A percentile compares a stretch with the other conserved stretches of the same genome.
Conservation (phyloP, 2,113 vertebrate species). For the Rana temporaria region DNA sequence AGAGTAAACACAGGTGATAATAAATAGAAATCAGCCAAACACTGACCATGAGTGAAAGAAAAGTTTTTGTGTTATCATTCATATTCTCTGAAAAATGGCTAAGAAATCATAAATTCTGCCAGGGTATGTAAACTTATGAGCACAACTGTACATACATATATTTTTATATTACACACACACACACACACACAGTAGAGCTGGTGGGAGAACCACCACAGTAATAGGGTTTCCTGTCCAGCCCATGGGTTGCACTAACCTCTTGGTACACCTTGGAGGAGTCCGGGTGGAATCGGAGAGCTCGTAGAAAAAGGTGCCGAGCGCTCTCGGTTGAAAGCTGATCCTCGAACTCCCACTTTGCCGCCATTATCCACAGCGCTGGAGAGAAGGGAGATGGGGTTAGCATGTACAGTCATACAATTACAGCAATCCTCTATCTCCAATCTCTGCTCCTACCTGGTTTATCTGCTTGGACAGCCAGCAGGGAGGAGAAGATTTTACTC, state of each 20-base stretch:
- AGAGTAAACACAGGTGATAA: no score
- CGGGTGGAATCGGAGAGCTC: slow-evolving; percentile 95
- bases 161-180: no score
- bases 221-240: background rate
- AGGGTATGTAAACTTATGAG: no score
- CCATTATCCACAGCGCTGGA: slow-evolving; percentile 95
- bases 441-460: slow-evolving; percentile 87
- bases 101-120: no score
- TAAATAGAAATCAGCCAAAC: no score
- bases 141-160: no score
- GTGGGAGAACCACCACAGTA: no score
- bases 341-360: slow-evolving; percentile 97
- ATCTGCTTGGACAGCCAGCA: slow-evolving; percentile 93
- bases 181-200: no score
- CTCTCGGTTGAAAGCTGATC: slow-evolving; percentile 89
- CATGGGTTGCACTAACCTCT: slow-evolving; percentile 79
- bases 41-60: no score
- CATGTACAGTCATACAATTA: background rate
- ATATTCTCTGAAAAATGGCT: no score
- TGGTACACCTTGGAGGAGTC: slow-evolving; percentile 89
- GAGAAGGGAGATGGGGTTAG: background rate
- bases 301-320: slow-evolving; percentile 91
- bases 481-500: slow-evolving; percentile 88
- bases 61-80: no score
- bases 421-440: background rate